These are phyloP conservation scores for Nomada ruficornis DNA, from an alignment of 2,888 invertebrate species.

Conservation along the genomic window DNA sequence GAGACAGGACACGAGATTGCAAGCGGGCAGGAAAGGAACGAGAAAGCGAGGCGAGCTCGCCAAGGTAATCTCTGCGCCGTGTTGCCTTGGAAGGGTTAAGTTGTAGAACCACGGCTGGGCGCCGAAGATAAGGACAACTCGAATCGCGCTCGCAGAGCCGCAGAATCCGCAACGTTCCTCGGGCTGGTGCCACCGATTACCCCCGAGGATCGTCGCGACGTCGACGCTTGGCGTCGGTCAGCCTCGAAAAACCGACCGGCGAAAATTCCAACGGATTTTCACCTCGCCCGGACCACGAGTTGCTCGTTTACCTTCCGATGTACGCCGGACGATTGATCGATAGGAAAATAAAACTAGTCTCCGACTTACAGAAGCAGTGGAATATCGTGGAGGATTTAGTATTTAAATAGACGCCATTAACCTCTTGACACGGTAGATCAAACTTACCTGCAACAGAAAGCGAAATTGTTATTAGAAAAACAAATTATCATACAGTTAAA, in stretches of 20 bases:
- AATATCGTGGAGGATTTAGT: not conserved
- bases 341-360: not conserved
- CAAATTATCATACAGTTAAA: not conserved
- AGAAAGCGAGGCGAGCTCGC: conserved; percentile 52
- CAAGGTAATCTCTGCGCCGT: conserved; percentile 75
- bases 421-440: not conserved
- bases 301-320: not conserved
- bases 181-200: conserved; percentile 47
- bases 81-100: conserved; percentile 81
- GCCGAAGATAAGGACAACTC: conserved; percentile 80
- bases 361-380: conserved; percentile 2
- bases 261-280: conserved; percentile 24
- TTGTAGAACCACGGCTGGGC: conserved; percentile 82
- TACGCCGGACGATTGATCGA: not conserved
- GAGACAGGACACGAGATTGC: conserved; percentile 10
- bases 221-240: conserved; percentile 43
- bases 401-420: not conserved
- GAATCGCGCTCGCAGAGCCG: conserved; percentile 76
- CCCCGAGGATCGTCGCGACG: conserved; percentile 54
- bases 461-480: not conserved
- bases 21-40: conserved; percentile 42
- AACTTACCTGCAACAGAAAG: conserved; percentile 76
- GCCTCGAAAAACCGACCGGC: conserved; percentile 35
- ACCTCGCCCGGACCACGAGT: not conserved
- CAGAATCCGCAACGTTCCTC: conserved; percentile 78